phyloP scores from a whole-genome alignment of 2,888 invertebrate genomes.

The Catocala sponsa region DNA sequence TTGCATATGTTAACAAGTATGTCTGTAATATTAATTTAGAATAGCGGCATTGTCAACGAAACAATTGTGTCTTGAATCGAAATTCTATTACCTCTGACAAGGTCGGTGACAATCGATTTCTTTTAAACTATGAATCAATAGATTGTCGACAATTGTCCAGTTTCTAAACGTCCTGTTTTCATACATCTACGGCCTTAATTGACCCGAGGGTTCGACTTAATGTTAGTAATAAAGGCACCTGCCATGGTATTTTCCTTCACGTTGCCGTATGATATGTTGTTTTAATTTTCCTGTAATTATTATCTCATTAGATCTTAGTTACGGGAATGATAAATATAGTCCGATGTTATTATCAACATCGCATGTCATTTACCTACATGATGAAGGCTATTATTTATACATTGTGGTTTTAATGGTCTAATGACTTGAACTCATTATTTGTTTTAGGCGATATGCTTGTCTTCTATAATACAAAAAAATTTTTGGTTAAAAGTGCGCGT shows the following conservation, averaged over 20 bases:
- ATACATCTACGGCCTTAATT: constrained; percentile 51
- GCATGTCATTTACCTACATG: background rate
- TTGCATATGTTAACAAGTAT: background rate
- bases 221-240: constrained; percentile 54
- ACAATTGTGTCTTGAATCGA: constrained; percentile 51
- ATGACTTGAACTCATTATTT: no score
- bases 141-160: constrained; percentile 49
- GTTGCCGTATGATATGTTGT: constrained; percentile 24
- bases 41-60: constrained; percentile 36
- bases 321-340: background rate
- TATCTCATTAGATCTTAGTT: constrained; percentile 35
- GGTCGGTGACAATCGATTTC: constrained; percentile 56
- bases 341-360: background rate
- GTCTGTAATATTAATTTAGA: constrained; percentile 1
- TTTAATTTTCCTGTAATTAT: constrained; percentile 43
- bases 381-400: no score
- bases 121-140: constrained; percentile 49
- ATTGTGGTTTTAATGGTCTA: no score
- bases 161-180: constrained; percentile 64
- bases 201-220: constrained; percentile 48
- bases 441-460: no score
- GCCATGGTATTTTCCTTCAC: constrained; percentile 53
- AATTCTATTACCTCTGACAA: constrained; percentile 51
- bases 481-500: no score
- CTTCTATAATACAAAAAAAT: no score